Conservation (phyloP, 92 coral and sea anemone genomes). For the Bergia puertoricense region DNA sequence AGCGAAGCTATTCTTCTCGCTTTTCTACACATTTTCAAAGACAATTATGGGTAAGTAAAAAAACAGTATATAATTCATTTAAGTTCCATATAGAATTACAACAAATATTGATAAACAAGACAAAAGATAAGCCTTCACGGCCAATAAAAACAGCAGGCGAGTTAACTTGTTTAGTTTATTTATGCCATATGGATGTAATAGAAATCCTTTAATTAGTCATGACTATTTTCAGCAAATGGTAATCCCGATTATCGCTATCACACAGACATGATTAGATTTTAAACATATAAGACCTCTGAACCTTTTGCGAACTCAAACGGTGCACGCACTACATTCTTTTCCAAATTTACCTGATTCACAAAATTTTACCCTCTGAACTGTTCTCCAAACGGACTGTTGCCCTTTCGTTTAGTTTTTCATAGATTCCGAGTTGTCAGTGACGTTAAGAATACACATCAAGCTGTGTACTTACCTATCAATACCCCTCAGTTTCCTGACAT, state of each 20-base stretch:
- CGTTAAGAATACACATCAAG: slow-evolving; percentile 2
- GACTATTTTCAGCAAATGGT: slow-evolving; percentile 27
- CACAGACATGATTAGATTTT: slow-evolving; percentile 5
- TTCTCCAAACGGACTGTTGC: background rate
- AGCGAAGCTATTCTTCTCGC: background rate
- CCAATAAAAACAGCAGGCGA: background rate
- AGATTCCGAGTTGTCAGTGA: background rate
- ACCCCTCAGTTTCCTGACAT: background rate
- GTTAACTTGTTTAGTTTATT: background rate
- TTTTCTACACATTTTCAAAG: background rate
- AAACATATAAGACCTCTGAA: background rate
- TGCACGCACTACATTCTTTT: background rate
- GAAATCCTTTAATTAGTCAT: background rate
- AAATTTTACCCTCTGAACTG: background rate
- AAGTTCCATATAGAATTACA: background rate
- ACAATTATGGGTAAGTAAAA: background rate
- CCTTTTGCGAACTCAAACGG: background rate
- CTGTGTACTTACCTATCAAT: background rate
- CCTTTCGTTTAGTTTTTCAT: background rate
- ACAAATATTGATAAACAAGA: no score
- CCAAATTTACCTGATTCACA: background rate
- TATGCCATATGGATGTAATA: background rate
- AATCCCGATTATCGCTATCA: slow-evolving; percentile 24
- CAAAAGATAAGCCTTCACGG: no score
- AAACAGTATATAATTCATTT: no score